Percentiles rank a stretch among this genome's conserved stretches.
These are phyloP conservation scores for Leptopilina syphax DNA, from an alignment of 2,888 invertebrate genomes.

Conservation along the genomic window DNA sequence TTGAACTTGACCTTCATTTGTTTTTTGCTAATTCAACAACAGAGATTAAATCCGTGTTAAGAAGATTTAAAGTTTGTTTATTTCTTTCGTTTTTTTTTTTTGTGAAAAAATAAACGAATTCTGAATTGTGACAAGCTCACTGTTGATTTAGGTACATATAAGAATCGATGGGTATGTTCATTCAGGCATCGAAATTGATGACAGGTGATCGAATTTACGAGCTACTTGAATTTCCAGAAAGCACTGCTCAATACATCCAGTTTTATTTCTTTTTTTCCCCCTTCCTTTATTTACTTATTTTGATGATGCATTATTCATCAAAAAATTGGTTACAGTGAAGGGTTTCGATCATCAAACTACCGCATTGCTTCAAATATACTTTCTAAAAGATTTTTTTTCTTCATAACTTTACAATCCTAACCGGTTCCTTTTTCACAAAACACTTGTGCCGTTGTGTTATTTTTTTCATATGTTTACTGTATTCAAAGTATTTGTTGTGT, in stretches of 20 bases:
- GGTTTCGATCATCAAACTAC: constrained; percentile 36
- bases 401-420: not conserved
- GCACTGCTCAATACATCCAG: constrained; percentile 10
- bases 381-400: constrained; percentile 25
- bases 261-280: not conserved
- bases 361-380: constrained; percentile 19
- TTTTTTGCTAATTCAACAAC: too few species aligned
- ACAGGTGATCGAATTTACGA: constrained; percentile 41
- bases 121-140: not conserved
- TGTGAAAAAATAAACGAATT: not conserved
- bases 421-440: constrained; percentile 19
- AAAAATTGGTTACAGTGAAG: constrained; percentile 21
- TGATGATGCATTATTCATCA: constrained; percentile 34
- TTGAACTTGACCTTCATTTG: too few species aligned
- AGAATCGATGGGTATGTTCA: constrained; percentile 18
- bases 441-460: too few species aligned
- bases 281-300: not conserved
- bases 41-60: not conserved
- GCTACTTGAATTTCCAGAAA: constrained; percentile 31
- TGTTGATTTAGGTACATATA: not conserved
- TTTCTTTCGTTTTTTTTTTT: too few species aligned
- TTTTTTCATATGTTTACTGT: too few species aligned
- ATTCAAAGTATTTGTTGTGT: too few species aligned
- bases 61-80: not conserved
- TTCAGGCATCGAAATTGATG: constrained; percentile 39